Conservation (phyloP, 2,888 invertebrate genomes). For the Scelioninae gen. 1 region DNA sequence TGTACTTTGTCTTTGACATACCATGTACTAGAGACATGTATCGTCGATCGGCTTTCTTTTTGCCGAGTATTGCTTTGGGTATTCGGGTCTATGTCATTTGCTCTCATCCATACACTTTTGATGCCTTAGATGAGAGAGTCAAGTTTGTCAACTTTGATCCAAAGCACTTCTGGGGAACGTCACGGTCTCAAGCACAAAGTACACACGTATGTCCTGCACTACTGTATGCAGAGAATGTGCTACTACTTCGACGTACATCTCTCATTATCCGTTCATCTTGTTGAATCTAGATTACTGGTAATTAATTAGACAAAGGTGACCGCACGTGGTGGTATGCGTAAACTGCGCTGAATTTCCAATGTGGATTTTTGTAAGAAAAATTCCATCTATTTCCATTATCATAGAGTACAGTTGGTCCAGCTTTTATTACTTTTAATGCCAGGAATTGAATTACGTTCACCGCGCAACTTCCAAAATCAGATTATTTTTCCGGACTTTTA, state of each 20-base stretch:
- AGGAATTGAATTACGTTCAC: conserved; percentile 41
- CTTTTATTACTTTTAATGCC: conserved; percentile 39
- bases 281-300: conserved; percentile 57
- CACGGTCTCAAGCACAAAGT: conserved; percentile 68
- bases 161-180: conserved; percentile 70
- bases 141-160: conserved; percentile 81
- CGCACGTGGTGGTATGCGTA: conserved; percentile 13
- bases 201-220: conserved; percentile 55
- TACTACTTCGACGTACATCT: conserved; percentile 55
- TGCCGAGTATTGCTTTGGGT: conserved; percentile 30
- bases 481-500: conserved; percentile 38
- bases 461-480: conserved; percentile 43
- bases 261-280: too few relatives aligned
- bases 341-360: too few relatives aligned
- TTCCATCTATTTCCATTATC: conserved; percentile 58
- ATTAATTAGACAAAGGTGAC: conserved; percentile 55
- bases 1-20: conserved; percentile 29
- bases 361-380: conserved; percentile 27
- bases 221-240: conserved; percentile 53
- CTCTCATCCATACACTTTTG: conserved; percentile 46
- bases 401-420: conserved; percentile 60
- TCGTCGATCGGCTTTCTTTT: conserved; percentile 35
- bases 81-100: conserved; percentile 37
- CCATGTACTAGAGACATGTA: conserved; percentile 33
- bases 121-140: conserved; percentile 73